Evolutionary conservation across 2,888 invertebrate genomes (phyloP).

Genomic region (Lithodes maja): DNA sequence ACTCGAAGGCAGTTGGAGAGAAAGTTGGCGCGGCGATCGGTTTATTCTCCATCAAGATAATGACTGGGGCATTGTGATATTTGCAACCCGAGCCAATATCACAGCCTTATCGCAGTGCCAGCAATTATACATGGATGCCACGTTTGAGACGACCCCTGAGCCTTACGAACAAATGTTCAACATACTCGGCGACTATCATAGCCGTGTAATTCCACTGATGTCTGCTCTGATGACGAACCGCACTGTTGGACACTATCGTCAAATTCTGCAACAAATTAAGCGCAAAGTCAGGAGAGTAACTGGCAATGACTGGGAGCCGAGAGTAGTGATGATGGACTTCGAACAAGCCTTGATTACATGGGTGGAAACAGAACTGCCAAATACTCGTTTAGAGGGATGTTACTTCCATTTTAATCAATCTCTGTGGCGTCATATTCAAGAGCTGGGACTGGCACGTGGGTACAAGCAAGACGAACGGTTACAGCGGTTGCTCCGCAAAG

Average conservation of each 20-base stretch:
- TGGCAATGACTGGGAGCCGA: neutral
- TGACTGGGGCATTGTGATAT: neutral
- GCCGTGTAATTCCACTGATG: neutral
- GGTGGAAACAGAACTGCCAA: no score
- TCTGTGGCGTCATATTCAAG: no score
- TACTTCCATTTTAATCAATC: no score
- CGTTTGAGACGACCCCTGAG: neutral
- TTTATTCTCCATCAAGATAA: constrained; percentile 18
- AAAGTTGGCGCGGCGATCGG: neutral
- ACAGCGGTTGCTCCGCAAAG: no score
- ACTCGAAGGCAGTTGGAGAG: neutral
- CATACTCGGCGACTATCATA: neutral
- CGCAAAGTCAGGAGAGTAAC: neutral
- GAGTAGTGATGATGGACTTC: neutral
- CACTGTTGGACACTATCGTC: neutral
- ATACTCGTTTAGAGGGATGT: no score
- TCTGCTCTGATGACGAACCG: neutral
- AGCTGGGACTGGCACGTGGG: no score
- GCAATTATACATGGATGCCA: constrained; percentile 6
- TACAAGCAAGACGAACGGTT: no score
- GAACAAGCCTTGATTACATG: no score
- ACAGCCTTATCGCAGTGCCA: neutral
- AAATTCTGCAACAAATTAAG: neutral
- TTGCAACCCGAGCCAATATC: neutral
- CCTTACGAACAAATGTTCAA: neutral